Conservation (phyloP, 2,113 vertebrate species). For the Rana temporaria region DNA sequence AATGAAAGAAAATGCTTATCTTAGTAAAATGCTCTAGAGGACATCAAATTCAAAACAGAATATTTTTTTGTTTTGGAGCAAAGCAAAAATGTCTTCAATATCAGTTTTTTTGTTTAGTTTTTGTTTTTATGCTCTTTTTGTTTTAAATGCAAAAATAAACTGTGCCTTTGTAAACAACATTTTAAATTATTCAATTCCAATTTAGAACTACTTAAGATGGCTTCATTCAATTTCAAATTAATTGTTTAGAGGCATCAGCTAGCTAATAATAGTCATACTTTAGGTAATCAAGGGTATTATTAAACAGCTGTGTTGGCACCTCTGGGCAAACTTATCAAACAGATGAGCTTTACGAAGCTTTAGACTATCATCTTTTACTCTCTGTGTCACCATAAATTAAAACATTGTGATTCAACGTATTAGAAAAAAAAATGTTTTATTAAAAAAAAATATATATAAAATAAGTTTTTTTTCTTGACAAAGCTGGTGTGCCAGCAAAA, state of each 20-base stretch:
- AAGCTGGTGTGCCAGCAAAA: too few relatives aligned
- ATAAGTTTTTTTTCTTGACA: not conserved
- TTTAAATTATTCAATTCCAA: constrained; percentile 20
- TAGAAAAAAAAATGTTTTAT: too few relatives aligned
- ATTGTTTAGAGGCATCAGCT: constrained; percentile 46
- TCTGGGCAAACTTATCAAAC: constrained; percentile 52
- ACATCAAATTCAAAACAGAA: not conserved
- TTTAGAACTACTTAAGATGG: constrained; percentile 20
- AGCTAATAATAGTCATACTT: constrained; percentile 58
- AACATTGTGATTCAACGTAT: not conserved
- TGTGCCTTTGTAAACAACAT: not conserved
- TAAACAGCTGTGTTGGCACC: constrained; percentile 56
- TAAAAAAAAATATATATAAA: not conserved
- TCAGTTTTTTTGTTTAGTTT: not conserved
- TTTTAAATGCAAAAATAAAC: not conserved
- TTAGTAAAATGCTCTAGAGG: not conserved
- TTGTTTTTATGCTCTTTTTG: not conserved
- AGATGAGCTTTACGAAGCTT: not conserved
- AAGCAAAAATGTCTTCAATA: not conserved
- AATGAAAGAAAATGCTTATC: constrained; percentile 8
- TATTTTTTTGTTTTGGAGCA: not conserved
- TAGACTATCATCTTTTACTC: not conserved
- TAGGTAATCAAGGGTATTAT: constrained; percentile 54
- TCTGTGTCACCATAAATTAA: not conserved
- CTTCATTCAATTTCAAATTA: constrained; percentile 45